Conservation (phyloP, 2,113 vertebrate species). For the Myiopsitta monachus region DNA sequence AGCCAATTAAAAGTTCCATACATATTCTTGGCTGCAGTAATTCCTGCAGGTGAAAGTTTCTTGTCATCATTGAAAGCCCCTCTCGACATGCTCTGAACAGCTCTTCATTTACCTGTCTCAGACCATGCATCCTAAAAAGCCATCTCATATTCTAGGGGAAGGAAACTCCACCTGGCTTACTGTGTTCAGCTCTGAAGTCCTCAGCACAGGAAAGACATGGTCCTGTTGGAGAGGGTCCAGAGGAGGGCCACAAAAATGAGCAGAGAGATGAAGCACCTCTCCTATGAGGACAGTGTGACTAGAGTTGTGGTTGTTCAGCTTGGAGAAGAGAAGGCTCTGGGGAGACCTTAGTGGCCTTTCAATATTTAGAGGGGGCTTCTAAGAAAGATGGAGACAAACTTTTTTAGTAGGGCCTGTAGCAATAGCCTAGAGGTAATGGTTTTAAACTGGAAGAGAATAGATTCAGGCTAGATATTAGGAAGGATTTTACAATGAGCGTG, state of each 20-base stretch:
- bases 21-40: not conserved
- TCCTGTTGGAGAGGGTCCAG: not conserved
- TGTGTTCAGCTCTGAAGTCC: not conserved
- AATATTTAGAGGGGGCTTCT: not conserved
- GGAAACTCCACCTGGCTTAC: not conserved
- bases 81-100: not conserved
- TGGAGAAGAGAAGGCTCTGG: not conserved
- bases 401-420: not conserved
- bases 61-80: not conserved
- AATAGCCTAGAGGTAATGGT: not conserved
- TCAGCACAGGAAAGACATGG: not conserved
- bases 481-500: not conserved
- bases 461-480: not conserved
- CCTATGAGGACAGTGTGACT: not conserved
- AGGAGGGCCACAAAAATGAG: not conserved
- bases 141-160: not conserved
- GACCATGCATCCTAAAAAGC: not conserved
- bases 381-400: not conserved
- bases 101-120: not conserved
- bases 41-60: not conserved
- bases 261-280: not conserved
- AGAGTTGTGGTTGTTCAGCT: not conserved
- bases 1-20: not conserved
- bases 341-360: not conserved
- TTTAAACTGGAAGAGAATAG: not conserved